phyloP scores from a whole-genome alignment of 2,888 invertebrate species.

The Hipparchia semele region DNA sequence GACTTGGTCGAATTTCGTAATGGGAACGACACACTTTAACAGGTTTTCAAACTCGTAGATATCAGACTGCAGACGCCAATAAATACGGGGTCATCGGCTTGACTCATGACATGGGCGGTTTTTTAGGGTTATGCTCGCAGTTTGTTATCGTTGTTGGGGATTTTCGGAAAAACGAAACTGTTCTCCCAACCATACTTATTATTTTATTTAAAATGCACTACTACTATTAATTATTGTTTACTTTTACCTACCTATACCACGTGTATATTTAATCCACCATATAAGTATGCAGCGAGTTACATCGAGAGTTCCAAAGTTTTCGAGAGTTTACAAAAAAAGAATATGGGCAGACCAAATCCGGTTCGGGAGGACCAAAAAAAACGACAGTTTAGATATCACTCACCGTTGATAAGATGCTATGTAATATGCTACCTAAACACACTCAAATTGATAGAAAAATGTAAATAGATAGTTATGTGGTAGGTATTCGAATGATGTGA shows the following conservation, averaged over 20 bases:
- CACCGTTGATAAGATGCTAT: too few species aligned
- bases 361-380: not conserved
- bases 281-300: too few species aligned
- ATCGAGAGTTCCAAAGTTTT: too few species aligned
- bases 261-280: too few species aligned
- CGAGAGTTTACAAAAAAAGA: not conserved
- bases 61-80: constrained; percentile 19
- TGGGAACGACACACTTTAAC: constrained; percentile 35
- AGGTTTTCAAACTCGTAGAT: constrained; percentile 13
- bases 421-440: too few species aligned
- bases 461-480: not conserved
- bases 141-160: constrained; percentile 5
- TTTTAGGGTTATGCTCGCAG: constrained; percentile 11
- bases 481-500: constrained; percentile 41
- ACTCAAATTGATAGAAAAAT: not conserved
- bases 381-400: not conserved
- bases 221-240: not conserved
- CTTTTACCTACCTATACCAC: too few species aligned
- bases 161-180: too few species aligned
- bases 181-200: too few species aligned
- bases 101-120: constrained; percentile 11
- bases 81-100: constrained; percentile 20
- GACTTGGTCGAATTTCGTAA: constrained; percentile 44
- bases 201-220: not conserved
- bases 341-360: not conserved